Percentiles rank a stretch among this genome's conserved stretches.
Evolutionary conservation across 2,797 vertebrate genomes (phyloP).

Genomic region (Urosaurus nigricauda): DNA sequence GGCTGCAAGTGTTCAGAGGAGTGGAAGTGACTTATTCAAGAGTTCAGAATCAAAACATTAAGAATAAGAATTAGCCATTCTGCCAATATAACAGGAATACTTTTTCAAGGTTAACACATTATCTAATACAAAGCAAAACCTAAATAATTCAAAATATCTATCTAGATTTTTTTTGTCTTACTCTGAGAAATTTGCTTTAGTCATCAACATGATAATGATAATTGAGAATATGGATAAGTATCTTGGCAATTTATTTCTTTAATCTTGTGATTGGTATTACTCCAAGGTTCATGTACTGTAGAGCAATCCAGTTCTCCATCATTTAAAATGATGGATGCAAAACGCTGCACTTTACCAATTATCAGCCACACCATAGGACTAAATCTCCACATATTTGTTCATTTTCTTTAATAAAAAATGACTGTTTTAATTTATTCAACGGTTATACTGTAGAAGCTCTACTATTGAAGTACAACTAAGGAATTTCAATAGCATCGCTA

Average conservation of each 20-base stretch:
- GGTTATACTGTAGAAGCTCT: neutral
- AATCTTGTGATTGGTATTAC: neutral
- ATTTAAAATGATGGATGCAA: neutral
- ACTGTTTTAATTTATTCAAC: conserved; percentile 15
- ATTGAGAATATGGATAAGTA: neutral
- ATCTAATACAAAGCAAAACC: neutral
- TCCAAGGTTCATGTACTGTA: neutral
- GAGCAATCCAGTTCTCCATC: neutral
- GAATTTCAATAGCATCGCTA: neutral
- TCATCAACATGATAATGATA: neutral
- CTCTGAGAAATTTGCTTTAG: neutral
- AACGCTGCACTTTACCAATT: neutral
- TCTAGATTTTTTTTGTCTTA: neutral
- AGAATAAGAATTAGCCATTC: conserved; percentile 23
- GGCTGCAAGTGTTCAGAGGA: neutral
- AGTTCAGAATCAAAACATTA: neutral
- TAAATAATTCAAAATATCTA: conserved; percentile 19
- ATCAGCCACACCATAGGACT: neutral
- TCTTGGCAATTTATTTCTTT: neutral
- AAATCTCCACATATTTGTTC: conserved; percentile 8
- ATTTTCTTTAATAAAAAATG: conserved; percentile 15
- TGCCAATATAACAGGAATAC: fast-evolving
- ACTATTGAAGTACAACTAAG: neutral
- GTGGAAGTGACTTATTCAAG: neutral
- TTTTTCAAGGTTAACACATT: conserved; percentile 23